phyloP scores from a whole-genome alignment of 1,140 invertebrate species.

The Papilio xuthus region DNA sequence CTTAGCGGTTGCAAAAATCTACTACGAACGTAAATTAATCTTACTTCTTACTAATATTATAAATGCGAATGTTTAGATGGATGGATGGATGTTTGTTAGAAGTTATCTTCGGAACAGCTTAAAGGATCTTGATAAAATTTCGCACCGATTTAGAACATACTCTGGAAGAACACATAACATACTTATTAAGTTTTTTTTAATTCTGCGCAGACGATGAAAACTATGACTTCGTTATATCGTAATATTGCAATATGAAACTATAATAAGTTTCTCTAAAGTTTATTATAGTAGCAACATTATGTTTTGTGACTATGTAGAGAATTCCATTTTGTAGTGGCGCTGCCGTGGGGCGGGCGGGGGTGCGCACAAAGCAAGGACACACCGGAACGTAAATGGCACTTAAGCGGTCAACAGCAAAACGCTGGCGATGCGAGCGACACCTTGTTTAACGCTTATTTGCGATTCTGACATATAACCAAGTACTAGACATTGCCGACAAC shows the following conservation, averaged over 20 bases:
- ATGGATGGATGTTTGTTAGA: too few species aligned
- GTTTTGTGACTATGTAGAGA: not conserved
- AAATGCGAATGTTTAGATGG: too few species aligned
- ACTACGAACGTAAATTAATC: too few species aligned
- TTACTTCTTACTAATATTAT: too few species aligned
- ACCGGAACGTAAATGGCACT: conserved; percentile 27
- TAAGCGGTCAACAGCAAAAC: conserved; percentile 33
- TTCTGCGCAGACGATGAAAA: not conserved
- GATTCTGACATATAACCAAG: conserved; percentile 2
- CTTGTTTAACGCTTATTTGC: conserved; percentile 24
- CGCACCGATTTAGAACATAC: too few species aligned
- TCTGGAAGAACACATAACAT: too few species aligned
- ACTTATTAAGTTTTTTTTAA: too few species aligned
- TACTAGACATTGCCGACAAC: not conserved
- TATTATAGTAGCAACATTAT: not conserved
- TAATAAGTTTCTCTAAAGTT: not conserved
- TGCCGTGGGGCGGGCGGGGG: not conserved
- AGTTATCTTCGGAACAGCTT: too few species aligned
- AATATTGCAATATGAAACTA: not conserved
- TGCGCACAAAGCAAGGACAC: conserved; percentile 23
- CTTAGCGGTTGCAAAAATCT: too few species aligned
- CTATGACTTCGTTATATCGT: not conserved
- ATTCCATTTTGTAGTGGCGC: conserved; percentile 1
- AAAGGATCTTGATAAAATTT: too few species aligned
- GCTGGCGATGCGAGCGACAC: conserved; percentile 25